Conservation (phyloP, 2,113 vertebrate species). For the Amblyornis subalaris region DNA sequence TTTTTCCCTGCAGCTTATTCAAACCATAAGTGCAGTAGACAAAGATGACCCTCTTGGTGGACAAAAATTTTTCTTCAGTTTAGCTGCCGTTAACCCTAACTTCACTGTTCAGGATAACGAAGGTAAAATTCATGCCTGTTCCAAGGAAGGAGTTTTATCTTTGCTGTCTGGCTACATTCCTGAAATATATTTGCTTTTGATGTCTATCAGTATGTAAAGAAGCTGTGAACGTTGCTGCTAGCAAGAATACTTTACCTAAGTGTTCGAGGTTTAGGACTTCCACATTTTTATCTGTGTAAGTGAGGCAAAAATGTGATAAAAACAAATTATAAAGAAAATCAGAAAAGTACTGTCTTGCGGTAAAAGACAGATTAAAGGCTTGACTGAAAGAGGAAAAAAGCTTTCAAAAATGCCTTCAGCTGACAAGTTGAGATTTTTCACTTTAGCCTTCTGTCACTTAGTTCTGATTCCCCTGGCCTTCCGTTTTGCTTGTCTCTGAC, state of each 20-base stretch:
- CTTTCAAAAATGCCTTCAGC: background rate
- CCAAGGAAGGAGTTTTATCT: background rate
- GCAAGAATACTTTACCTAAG: background rate
- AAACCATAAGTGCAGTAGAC: slow-evolving; percentile 96
- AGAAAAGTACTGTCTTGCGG: background rate
- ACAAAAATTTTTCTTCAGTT: slow-evolving; percentile 97
- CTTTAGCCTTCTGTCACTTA: background rate
- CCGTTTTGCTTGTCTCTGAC: background rate
- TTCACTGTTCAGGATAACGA: slow-evolving; percentile 96
- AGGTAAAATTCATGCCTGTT: slow-evolving; percentile 75
- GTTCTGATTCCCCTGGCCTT: background rate
- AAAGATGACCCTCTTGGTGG: slow-evolving; percentile 94
- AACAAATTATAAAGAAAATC: background rate
- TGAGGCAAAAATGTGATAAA: background rate
- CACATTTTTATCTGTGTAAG: background rate
- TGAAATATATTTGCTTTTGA: background rate
- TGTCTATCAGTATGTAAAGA: background rate
- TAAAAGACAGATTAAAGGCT: background rate
- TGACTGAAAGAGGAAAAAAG: background rate
- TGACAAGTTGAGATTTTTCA: background rate
- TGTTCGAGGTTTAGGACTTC: background rate
- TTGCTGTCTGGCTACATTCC: background rate
- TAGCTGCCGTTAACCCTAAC: slow-evolving; percentile 91
- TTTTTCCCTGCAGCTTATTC: slow-evolving; percentile 84
- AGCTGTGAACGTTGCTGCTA: background rate